Percentiles rank a stretch among this genome's conserved stretches.
These are phyloP conservation scores for Halocaridina rubra DNA, from an alignment of 2,888 invertebrate species.

Conservation along the genomic window DNA sequence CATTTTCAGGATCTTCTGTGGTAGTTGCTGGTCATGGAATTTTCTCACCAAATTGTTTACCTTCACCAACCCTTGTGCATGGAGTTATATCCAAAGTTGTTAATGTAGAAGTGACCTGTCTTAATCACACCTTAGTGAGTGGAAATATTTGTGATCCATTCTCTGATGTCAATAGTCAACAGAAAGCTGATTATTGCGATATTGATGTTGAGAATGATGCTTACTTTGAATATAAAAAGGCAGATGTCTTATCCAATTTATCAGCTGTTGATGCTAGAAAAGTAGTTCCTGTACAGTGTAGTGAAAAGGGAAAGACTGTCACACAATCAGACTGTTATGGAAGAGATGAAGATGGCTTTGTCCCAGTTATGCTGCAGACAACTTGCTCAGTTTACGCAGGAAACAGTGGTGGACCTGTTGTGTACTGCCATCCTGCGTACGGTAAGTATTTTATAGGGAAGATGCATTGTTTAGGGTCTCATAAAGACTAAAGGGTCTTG, in stretches of 20 bases:
- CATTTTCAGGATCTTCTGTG: constrained; percentile 23
- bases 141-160: no score
- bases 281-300: background rate
- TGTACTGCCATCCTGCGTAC: constrained; percentile 16
- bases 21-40: constrained; percentile 48
- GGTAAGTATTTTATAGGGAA: no score
- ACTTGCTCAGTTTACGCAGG: constrained; percentile 51
- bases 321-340: background rate
- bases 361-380: constrained; percentile 44
- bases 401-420: constrained; percentile 44
- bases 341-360: background rate
- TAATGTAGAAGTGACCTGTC: background rate
- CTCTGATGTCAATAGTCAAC: background rate
- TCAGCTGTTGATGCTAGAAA: background rate
- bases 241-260: background rate
- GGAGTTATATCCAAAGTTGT: constrained; percentile 36
- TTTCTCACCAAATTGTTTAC: constrained; percentile 16
- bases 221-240: background rate
- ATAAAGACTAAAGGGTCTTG: no score
- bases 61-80: constrained; percentile 34
- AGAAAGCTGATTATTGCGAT: background rate
- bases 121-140: background rate
- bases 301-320: background rate
- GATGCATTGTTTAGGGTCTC: no score
- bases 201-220: background rate